Evolutionary conservation across 2,888 invertebrate species (phyloP).

Genomic region (Minunthozetes semirufus): DNA sequence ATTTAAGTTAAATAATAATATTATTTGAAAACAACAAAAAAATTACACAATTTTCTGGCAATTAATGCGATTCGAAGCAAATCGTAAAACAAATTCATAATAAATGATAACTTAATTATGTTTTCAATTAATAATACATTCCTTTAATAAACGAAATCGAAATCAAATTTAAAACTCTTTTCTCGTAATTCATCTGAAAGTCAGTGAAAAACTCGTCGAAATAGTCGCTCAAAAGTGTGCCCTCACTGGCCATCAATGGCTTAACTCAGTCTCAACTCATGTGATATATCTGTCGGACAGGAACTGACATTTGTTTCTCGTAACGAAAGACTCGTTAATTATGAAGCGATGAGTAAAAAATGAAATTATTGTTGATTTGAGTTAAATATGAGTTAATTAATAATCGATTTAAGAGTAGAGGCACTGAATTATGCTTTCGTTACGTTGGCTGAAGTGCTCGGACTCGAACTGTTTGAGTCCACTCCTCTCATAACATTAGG

Average conservation of each 20-base stretch:
- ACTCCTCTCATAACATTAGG: not conserved
- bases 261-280: not conserved
- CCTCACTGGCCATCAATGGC: too few relatives aligned
- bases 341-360: not conserved
- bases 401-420: not conserved
- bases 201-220: too few relatives aligned
- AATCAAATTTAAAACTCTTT: too few relatives aligned
- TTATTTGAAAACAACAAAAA: not conserved
- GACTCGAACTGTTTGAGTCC: constrained; percentile 5
- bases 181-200: too few relatives aligned
- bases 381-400: not conserved
- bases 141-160: too few relatives aligned
- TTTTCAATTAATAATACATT: too few relatives aligned
- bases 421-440: constrained; percentile 7
- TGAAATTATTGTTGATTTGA: not conserved
- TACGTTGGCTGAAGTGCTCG: not conserved
- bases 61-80: too few relatives aligned
- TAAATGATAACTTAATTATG: too few relatives aligned
- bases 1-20: not conserved
- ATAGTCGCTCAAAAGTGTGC: too few relatives aligned
- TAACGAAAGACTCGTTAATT: constrained; percentile 1
- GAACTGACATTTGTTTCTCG: not conserved
- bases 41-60: not conserved
- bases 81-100: too few relatives aligned
- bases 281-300: not conserved